Percentiles rank a stretch among this genome's conserved stretches.
Evolutionary conservation across 2,888 invertebrate species (phyloP).

Genomic region (Diarsia mendica): DNA sequence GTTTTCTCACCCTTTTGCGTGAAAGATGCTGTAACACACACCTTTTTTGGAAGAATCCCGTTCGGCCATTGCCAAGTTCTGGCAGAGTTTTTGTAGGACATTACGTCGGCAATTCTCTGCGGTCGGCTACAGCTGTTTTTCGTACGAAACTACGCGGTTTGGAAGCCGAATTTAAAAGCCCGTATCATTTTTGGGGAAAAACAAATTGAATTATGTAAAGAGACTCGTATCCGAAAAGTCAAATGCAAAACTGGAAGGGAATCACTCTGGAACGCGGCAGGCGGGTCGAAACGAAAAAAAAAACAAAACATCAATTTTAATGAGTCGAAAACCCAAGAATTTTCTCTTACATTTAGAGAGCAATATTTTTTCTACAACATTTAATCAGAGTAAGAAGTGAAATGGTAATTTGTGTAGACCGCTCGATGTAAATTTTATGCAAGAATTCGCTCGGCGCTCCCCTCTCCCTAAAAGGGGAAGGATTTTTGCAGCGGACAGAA

Average conservation of each 20-base stretch:
- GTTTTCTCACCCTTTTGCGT: conserved; percentile 86
- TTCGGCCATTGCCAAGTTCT: conserved; percentile 81
- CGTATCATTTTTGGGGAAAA: conserved; percentile 64
- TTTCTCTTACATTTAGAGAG: conserved; percentile 89
- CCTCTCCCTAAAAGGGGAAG: conserved; percentile 87
- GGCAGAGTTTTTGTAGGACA: conserved; percentile 69
- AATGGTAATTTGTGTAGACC: conserved; percentile 91
- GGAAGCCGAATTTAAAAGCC: conserved; percentile 58
- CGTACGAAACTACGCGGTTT: conserved; percentile 52
- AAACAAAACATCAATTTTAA: conserved; percentile 89
- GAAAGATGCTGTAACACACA: conserved; percentile 83
- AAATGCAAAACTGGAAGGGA: conserved; percentile 76
- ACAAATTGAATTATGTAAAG: conserved; percentile 72
- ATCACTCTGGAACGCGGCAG: conserved; percentile 71
- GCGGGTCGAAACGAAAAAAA: conserved; percentile 68
- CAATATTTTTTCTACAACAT: conserved; percentile 91
- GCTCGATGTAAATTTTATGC: conserved; percentile 90
- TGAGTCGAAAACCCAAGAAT: conserved; percentile 88
- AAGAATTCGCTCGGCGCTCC: conserved; percentile 87
- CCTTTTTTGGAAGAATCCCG: conserved; percentile 81
- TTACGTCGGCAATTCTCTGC: conserved; percentile 65
- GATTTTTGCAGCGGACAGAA: conserved; percentile 90
- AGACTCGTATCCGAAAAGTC: conserved; percentile 67
- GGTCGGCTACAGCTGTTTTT: conserved; percentile 62
- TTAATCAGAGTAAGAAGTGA: conserved; percentile 90